These are phyloP conservation scores for Nasonia longicornis DNA, from an alignment of 1,140 invertebrate species.

Conservation along the genomic window DNA sequence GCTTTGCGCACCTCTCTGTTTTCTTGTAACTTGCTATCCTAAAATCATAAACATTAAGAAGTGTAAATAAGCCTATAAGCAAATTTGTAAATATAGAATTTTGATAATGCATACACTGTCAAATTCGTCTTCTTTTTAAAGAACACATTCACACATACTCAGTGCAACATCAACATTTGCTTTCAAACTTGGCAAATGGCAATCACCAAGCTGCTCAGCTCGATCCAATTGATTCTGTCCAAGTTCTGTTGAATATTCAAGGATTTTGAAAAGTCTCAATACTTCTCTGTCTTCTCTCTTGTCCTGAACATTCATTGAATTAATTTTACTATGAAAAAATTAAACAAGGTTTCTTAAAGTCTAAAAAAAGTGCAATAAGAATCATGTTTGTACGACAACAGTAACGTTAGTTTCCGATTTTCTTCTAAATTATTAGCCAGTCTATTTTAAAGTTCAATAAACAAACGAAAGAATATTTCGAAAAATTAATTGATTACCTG, in stretches of 20 bases:
- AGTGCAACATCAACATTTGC: slow-evolving; percentile 77
- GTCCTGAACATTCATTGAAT: slow-evolving; percentile 69
- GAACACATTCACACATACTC: slow-evolving; percentile 72
- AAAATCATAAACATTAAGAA: slow-evolving; percentile 45
- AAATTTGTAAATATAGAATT: slow-evolving; percentile 40
- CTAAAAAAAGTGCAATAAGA: no score
- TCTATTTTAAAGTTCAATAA: background rate
- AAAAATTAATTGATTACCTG: slow-evolving; percentile 72
- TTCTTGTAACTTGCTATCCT: slow-evolving; percentile 70
- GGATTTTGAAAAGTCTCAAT: slow-evolving; percentile 80
- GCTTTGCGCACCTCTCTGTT: slow-evolving; percentile 73
- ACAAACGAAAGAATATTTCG: background rate
- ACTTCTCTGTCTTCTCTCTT: slow-evolving; percentile 83
- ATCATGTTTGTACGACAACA: no score
- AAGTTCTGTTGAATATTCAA: slow-evolving; percentile 83
- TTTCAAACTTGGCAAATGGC: slow-evolving; percentile 74
- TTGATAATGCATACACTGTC: slow-evolving; percentile 61
- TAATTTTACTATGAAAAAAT: background rate
- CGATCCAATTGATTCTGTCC: slow-evolving; percentile 79
- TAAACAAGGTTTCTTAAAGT: no score
- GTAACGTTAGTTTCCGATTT: no score
- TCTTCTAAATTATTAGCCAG: no score
- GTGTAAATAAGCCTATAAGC: slow-evolving; percentile 31
- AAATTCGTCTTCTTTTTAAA: slow-evolving; percentile 70
- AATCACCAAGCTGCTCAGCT: slow-evolving; percentile 72